A percentile compares a stretch with the other conserved stretches of the same genome.
phyloP scores from a whole-genome alignment of 1,140 invertebrate species.

The Philotrypesis tridentata region DNA sequence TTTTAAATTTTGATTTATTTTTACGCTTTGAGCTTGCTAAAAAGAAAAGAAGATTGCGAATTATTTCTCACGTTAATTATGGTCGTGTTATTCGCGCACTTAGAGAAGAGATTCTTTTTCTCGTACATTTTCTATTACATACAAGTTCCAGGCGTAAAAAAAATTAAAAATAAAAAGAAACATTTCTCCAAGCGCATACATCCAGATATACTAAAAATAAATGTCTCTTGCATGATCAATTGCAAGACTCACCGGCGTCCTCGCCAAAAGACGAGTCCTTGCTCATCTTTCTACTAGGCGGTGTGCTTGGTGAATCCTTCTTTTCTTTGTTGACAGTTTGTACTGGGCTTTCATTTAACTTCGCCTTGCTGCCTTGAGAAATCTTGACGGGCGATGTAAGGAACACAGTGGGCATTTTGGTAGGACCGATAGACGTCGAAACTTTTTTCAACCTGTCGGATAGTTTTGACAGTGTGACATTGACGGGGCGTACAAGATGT shows the following conservation, averaged over 20 bases:
- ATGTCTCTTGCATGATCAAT: background rate
- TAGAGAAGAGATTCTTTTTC: background rate
- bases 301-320: background rate
- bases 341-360: background rate
- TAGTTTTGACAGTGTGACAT: slow-evolving; percentile 69
- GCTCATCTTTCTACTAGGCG: slow-evolving; percentile 33
- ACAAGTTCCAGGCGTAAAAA: background rate
- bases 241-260: slow-evolving; percentile 27
- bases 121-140: background rate
- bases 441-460: slow-evolving; percentile 59
- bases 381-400: slow-evolving; percentile 4
- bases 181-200: background rate
- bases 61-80: background rate
- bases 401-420: slow-evolving; percentile 21
- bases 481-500: slow-evolving; percentile 70
- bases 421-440: background rate
- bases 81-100: background rate
- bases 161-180: background rate
- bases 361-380: background rate
- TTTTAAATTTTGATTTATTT: slow-evolving; percentile 1
- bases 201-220: background rate
- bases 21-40: background rate
- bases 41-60: background rate
- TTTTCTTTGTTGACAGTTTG: background rate
- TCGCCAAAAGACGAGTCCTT: slow-evolving; percentile 56